These are phyloP conservation scores for Cydia pomonella DNA, from an alignment of 1,140 invertebrate genomes.

Conservation along the genomic window DNA sequence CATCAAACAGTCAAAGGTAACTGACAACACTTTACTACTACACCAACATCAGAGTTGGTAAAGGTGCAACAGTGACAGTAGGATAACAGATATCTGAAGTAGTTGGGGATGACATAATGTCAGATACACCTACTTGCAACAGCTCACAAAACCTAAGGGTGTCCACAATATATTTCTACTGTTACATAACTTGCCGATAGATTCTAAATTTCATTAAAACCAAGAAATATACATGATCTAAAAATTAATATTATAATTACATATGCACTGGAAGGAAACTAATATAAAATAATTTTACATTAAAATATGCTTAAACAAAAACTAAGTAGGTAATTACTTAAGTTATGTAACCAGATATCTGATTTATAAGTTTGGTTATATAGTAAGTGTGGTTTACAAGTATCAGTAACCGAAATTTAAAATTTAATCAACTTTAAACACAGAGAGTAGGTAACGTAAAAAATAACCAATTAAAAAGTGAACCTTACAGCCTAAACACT, in stretches of 20 bases:
- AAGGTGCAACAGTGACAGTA: not conserved
- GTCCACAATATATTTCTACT: not conserved
- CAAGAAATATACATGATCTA: not conserved
- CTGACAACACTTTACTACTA: not conserved
- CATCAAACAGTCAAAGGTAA: not conserved
- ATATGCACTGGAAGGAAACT: not conserved
- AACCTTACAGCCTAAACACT: conserved; percentile 5
- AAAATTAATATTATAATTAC: not conserved
- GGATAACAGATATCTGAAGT: conserved; percentile 18
- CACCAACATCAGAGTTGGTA: not conserved
- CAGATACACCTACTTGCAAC: not conserved
- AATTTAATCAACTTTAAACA: not conserved
- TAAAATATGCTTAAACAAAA: not conserved
- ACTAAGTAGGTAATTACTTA: not conserved
- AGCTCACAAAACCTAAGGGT: conserved; percentile 19
- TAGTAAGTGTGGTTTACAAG: too few relatives aligned
- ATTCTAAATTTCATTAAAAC: not conserved
- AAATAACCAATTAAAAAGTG: not conserved
- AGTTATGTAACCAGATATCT: not conserved
- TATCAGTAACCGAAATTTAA: not conserved
- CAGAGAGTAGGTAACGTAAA: not conserved
- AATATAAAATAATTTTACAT: not conserved
- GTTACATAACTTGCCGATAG: not conserved
- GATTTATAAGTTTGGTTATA: too few relatives aligned
- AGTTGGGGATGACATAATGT: conserved; percentile 6